Base-by-base conservation (phyloP, 2,113 vertebrate species). In the Herpailurus yagouaroundi region DNA sequence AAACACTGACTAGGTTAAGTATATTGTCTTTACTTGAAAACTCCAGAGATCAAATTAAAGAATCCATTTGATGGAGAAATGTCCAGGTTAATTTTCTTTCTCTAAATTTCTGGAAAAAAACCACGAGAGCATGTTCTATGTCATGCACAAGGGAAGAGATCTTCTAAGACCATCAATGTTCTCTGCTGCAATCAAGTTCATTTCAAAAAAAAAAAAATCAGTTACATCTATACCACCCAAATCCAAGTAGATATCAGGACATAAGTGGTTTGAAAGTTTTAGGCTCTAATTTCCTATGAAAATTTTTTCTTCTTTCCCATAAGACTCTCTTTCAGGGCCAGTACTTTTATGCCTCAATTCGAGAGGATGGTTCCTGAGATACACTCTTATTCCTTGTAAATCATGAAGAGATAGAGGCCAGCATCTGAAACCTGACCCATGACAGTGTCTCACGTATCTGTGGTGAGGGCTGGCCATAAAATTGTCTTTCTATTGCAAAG, bases 21-120 rank as follows among this genome's bases (percentile, higher is more conserved):
- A 97, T 82, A 96, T 94, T 52, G 79, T 85, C 18, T 88, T 91
- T n/a, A 91, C 16, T 85, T 79, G 23, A 68, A 96, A 96, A 87
- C 14, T 86, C 4, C n/a, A 91, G 18, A 94, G 18, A 5, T 33
- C 29, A 85, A 92, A 45, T 90, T 52, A 82, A 97, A 96, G 1
- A 95, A 82, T 82, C 5, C n/a, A 21, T 97, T 89, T 94, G 25
- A 89, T 50, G 21, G 27, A 79, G n/a, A 92, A 90, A 87, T 4
- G 3, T 87, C 27, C 29, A 89, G 3, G n/a, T 68, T 77, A 73
- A 91, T 36, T 85, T 83, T 50, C 52, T 92, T 68, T 68, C 45
- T 55, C 27, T 12, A 27, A 74, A 52, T 38, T 68, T 88, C 55
- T 64, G n/a, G 36, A 6, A 1, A 41, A 45, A 95, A 89, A 45